Evolutionary conservation across 2,888 invertebrate species (phyloP), one percentile per base, ranked within the genome.

Genomic region (Himalopsyche anomala): DNA sequence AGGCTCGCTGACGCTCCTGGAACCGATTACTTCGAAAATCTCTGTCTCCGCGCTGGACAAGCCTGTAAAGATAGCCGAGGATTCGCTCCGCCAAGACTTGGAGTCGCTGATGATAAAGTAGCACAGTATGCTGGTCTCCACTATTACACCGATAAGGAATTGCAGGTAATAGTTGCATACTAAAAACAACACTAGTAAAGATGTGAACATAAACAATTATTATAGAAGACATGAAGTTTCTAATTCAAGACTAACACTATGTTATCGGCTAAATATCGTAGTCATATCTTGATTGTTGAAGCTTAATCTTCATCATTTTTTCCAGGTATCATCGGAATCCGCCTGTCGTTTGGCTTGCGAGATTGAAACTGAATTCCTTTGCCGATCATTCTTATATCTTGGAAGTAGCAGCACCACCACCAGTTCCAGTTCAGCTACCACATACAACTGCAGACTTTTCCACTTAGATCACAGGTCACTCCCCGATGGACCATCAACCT

Each of bases 331-430:
- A 88, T 97, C 96, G 87, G 97, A 98, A 90, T 95, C 96, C 0
- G 98, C 97, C n/a, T 98, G 98, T 90, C 95, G 96, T 85, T 92
- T 97, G 86, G 98, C 98, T 82, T 98, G 98, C 91, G 98, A 98
- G 92, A 96, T 98, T 87, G 98, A 98, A 91, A 96, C 96, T 85
- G 98, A 98, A 92, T 98, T 98, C 93, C 94, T 98, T 79, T 98
- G 98, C 91, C 95, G 98, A 55, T 97, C 97, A 0, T 97, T 95
- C 93, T 92, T 97, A 87, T 97, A 90, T 95, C 95, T 93, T 92
- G 97, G 91, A 94, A 98, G 87, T 94, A 96, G 94, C 91, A 98
- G 90, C 95, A 96, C 94, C 90, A 94, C 82, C 95, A 95, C 2
- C 93, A 80, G 80, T 4, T 54, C 86, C 28, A 28, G 82, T 94